Evolutionary conservation across 2,797 vertebrate genomes (phyloP).

Genomic region (Brachymystax lenok): DNA sequence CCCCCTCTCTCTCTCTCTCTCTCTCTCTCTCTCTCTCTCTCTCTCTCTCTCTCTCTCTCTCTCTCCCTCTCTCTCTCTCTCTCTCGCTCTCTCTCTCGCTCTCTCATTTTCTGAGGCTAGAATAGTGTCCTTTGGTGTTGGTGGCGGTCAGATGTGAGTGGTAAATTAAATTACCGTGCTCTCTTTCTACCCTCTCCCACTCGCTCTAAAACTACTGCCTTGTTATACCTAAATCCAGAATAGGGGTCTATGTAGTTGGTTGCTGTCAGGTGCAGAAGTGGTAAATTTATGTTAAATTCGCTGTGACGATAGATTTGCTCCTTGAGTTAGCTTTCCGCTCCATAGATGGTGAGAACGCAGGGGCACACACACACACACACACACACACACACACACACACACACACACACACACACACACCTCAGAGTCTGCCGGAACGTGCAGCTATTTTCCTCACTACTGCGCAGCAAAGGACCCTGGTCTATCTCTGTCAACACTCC

Average conservation of each 20-base stretch:
- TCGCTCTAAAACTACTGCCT: background rate
- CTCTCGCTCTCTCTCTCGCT: background rate
- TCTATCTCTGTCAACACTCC: background rate
- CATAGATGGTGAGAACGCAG: background rate
- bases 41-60: background rate
- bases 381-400: background rate
- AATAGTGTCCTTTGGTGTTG: background rate
- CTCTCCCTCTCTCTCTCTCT: background rate
- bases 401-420: slow-evolving; percentile 14
- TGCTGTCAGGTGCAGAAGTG: background rate
- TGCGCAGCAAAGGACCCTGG: background rate
- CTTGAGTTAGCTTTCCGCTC: background rate
- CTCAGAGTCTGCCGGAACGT: background rate
- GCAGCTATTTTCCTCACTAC: background rate
- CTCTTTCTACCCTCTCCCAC: slow-evolving; percentile 6
- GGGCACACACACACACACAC: no score
- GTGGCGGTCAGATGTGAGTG: background rate
- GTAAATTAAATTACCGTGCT: slow-evolving; percentile 1
- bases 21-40: no score
- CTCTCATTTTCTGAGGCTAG: background rate
- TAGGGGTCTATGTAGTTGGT: background rate
- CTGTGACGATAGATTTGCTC: slow-evolving; percentile 6
- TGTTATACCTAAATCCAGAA: background rate
- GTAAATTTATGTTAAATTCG: slow-evolving; percentile 13
- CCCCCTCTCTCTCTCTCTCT: slow-evolving; percentile 3